Evolutionary conservation across 2,113 vertebrate genomes (phyloP).

Genomic region (Tor tambroides): DNA sequence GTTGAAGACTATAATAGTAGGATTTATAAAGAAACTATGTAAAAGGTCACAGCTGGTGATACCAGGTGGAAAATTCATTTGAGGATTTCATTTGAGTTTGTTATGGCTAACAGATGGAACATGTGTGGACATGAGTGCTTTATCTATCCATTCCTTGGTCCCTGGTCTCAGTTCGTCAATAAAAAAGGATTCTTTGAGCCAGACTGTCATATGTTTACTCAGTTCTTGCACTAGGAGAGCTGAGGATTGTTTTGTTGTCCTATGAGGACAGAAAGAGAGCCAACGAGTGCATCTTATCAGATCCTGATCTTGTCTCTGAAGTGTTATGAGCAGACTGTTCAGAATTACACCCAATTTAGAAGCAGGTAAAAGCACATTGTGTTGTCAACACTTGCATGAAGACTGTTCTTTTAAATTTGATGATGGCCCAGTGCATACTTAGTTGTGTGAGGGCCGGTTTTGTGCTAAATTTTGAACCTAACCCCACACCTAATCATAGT

Average conservation of each 20-base stretch:
- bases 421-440: not conserved
- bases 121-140: not conserved
- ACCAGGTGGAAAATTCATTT: not conserved
- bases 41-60: not conserved
- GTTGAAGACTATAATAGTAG: not conserved
- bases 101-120: constrained; percentile 7
- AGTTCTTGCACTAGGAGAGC: not conserved
- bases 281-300: not conserved
- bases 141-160: not conserved
- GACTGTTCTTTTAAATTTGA: not conserved
- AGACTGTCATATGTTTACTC: constrained; percentile 30
- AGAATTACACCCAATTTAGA: constrained; percentile 8
- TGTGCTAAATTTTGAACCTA: not conserved
- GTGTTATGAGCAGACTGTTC: constrained; percentile 19
- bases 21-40: not conserved
- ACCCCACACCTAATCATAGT: not conserved
- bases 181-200: not conserved
- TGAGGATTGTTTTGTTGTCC: constrained; percentile 22
- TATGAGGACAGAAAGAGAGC: not conserved
- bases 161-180: not conserved
- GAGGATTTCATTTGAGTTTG: not conserved
- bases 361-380: constrained; percentile 6
- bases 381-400: not conserved
- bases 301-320: not conserved
- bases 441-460: not conserved